Base-by-base conservation (phyloP, 1,140 invertebrate genomes). In the Arion vulgaris region DNA sequence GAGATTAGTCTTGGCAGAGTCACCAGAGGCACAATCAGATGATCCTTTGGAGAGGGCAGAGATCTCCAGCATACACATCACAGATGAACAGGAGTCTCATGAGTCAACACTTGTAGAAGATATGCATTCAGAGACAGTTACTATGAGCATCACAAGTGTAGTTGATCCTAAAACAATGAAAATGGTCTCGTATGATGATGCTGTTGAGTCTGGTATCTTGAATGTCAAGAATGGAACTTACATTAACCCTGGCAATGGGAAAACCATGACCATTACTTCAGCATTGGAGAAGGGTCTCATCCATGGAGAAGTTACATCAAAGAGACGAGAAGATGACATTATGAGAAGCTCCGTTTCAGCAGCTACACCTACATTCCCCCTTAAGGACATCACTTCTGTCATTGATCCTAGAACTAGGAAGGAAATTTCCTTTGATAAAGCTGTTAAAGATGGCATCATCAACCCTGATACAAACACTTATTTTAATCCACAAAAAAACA, bases 391-490 rank as follows among this genome's bases (percentile, higher is more conserved):
- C 84, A 95, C 95, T 86, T 94, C 89, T 72, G 89, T 98, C 49
- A 90, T 94, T 5, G 96, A 98, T 92, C 94, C 94, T 2, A 95
- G 95, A 90, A 95, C 94, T 74, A 95, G 95, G 49, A 95, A 95
- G 88, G 94, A 95, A 69, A 94, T 97, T 82, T 94, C 95, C 2
- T 92, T 98, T 71, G 92, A 94, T 28, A 93, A 93, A 85, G 94
- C 93, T 28, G 83, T 91, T 1, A 90, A 92, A 89, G 94, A 97
- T 86, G 93, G 93, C 93, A 94, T 98, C 75, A 94, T 98, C 41
- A 95, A 97, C 93, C 94, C 95, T 2, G 95, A 95, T 83, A 96
- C 96, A 84, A 96, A 95, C n/a, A 94, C 96, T 90, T 95, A 96
- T 86, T 95, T 95, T 90, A 96, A 97, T 89, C 95, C 95, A 0